Conservation (phyloP, 2,113 vertebrate genomes). For the Dasyornis broadbenti region DNA sequence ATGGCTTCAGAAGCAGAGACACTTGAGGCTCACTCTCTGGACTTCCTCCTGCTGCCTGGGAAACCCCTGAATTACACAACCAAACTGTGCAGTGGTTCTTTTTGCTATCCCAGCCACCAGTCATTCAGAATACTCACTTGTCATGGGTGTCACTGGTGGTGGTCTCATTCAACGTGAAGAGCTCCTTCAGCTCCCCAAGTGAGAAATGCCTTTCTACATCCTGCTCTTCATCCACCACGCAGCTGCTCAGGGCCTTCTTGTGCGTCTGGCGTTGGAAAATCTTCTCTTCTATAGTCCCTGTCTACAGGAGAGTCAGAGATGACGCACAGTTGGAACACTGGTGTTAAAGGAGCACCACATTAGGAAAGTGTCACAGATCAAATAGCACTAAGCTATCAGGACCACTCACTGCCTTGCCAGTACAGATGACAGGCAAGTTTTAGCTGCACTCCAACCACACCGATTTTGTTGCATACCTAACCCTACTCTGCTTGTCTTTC, state of each 20-base stretch:
- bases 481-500: not conserved
- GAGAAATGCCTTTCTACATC: conserved; percentile 96
- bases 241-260: conserved; percentile 98
- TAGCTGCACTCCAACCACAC: not conserved
- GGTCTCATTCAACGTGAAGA: conserved; percentile 84
- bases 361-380: not conserved
- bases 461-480: not conserved
- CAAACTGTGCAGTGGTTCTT: not conserved
- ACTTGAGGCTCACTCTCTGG: not conserved
- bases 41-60: not conserved
- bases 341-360: not conserved
- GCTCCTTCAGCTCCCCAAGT: conserved; percentile 88
- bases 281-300: conserved; percentile 97
- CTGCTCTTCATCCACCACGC: conserved; percentile 95
- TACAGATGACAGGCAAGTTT: not conserved
- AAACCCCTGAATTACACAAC: not conserved
- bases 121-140: conserved; percentile 69
- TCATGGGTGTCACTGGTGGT: conserved; percentile 92
- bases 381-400: not conserved
- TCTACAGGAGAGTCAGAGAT: conserved; percentile 61
- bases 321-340: not conserved
- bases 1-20: not conserved
- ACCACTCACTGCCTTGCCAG: not conserved
- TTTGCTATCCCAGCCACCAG: not conserved
- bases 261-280: conserved; percentile 96